Evolutionary conservation across 2,113 vertebrate genomes (phyloP).

Genomic region (Clarias batrachus): DNA sequence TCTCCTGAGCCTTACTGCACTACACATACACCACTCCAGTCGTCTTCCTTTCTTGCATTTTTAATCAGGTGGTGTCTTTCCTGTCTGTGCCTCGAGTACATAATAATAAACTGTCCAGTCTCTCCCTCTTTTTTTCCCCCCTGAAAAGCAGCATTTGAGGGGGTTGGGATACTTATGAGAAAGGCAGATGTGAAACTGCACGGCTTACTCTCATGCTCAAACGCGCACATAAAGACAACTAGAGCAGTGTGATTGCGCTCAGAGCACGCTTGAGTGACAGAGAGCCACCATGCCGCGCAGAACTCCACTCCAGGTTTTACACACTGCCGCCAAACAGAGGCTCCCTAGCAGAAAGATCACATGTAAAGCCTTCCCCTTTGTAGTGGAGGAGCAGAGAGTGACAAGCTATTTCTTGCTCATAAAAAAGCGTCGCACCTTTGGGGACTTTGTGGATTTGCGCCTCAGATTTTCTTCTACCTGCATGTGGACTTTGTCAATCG

Average conservation of each 20-base stretch:
- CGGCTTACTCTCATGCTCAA: constrained; percentile 3
- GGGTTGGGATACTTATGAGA: constrained; percentile 40
- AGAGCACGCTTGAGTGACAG: constrained; percentile 46
- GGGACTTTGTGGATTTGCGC: constrained; percentile 68
- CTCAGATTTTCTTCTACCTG: constrained; percentile 62
- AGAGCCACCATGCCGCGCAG: constrained; percentile 37
- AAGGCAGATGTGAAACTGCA: constrained; percentile 23
- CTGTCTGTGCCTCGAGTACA: constrained; percentile 37
- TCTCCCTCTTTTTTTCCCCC: not conserved
- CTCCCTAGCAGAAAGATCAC: constrained; percentile 86
- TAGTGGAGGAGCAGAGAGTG: constrained; percentile 82
- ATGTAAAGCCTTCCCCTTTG: constrained; percentile 87
- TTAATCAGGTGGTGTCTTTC: constrained; percentile 41
- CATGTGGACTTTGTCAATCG: constrained; percentile 60
- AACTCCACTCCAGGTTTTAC: constrained; percentile 85
- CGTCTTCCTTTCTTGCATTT: constrained; percentile 50
- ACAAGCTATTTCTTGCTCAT: constrained; percentile 81
- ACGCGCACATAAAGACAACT: constrained; percentile 35
- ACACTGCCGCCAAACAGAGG: constrained; percentile 71
- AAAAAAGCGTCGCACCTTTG: constrained; percentile 64
- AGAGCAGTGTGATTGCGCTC: constrained; percentile 10
- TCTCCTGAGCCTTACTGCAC: constrained; percentile 61
- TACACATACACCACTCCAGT: not conserved
- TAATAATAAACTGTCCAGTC: constrained; percentile 51
- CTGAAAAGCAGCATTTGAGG: constrained; percentile 10